These are phyloP conservation scores for Cyanoramphus novaezelandiae DNA, from an alignment of 2,113 vertebrate species.

Conservation along the genomic window DNA sequence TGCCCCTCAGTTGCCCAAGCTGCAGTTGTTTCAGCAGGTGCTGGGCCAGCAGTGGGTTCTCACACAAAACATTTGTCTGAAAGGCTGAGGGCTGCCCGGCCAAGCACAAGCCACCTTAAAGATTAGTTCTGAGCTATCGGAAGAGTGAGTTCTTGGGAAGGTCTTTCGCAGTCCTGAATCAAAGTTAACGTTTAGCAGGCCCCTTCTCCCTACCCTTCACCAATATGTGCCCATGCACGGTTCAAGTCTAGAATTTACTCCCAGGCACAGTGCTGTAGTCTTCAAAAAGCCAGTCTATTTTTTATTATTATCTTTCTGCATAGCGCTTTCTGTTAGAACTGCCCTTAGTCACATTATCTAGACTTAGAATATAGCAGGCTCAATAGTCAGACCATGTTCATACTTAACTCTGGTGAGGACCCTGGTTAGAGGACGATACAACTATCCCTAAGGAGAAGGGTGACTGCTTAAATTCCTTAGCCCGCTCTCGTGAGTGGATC, in stretches of 20 bases:
- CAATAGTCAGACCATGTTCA: background rate
- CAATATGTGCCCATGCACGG: fast-evolving
- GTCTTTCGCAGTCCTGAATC: background rate
- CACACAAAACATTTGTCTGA: background rate
- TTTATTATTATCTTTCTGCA: background rate
- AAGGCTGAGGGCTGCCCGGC: background rate
- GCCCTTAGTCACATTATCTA: background rate
- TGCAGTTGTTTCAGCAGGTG: background rate
- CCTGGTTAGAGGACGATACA: background rate
- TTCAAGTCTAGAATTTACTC: background rate
- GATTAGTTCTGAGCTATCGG: background rate
- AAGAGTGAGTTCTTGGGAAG: background rate
- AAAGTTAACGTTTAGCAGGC: background rate
- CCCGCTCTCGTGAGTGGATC: background rate
- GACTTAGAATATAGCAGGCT: fast-evolving
- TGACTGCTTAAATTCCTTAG: background rate
- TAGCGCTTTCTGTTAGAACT: background rate
- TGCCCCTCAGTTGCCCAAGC: background rate
- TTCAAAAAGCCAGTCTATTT: background rate
- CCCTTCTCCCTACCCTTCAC: background rate
- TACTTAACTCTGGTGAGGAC: background rate
- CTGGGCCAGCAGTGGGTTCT: background rate
- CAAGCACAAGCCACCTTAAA: background rate
- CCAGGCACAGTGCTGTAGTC: background rate
- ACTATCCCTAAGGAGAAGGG: background rate